Evolutionary conservation across 2,888 invertebrate genomes (phyloP).

Genomic region (Platycheirus rosarum): DNA sequence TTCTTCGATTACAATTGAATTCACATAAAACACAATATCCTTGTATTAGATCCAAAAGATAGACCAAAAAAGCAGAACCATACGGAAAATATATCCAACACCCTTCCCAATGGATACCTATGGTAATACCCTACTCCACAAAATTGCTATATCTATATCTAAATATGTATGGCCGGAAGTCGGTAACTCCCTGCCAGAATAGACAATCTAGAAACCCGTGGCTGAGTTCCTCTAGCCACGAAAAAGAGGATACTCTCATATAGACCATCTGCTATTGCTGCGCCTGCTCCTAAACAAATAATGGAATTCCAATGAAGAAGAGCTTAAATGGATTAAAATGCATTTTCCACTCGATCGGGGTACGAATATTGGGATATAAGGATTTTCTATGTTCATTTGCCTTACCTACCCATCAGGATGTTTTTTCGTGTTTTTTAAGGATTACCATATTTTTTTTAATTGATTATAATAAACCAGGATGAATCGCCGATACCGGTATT

Average conservation of each 20-base stretch:
- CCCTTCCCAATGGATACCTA: not conserved
- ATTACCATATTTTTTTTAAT: not conserved
- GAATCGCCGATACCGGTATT: slow-evolving; percentile 35
- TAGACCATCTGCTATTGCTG: slow-evolving; percentile 37
- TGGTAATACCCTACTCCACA: too few relatives aligned
- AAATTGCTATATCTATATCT: not conserved
- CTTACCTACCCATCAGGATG: slow-evolving; percentile 10
- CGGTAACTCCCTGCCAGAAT: not conserved
- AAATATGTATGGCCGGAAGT: too few relatives aligned
- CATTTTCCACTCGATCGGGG: slow-evolving; percentile 63
- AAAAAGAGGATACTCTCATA: slow-evolving; percentile 35
- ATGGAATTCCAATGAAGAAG: slow-evolving; percentile 66
- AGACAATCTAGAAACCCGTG: too few relatives aligned
- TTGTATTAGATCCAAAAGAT: slow-evolving; percentile 39
- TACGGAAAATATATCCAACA: slow-evolving; percentile 49
- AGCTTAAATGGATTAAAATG: slow-evolving; percentile 67
- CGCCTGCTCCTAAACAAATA: slow-evolving; percentile 51
- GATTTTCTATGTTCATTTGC: slow-evolving; percentile 48
- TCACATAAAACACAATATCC: slow-evolving; percentile 60
- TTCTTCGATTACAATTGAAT: slow-evolving; percentile 61
- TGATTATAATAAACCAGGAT: not conserved
- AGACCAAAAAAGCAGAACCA: slow-evolving; percentile 24
- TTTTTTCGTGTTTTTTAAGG: not conserved
- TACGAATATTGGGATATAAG: slow-evolving; percentile 11
- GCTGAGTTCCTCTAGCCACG: too few relatives aligned